Evolutionary conservation across 1,140 invertebrate species (phyloP).

Genomic region (Drosophila dunni): DNA sequence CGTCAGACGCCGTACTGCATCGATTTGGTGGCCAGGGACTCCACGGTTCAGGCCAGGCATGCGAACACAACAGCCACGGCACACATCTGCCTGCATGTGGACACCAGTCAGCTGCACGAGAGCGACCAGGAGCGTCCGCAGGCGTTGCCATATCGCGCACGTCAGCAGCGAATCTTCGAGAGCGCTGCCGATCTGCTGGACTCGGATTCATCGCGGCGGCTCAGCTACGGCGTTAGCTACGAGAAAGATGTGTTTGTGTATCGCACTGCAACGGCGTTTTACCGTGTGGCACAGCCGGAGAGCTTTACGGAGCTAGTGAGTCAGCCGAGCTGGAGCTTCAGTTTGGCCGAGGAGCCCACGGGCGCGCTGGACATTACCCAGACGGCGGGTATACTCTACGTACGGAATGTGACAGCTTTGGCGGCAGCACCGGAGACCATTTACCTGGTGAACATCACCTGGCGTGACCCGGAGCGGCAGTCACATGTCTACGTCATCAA

Average conservation of each 20-base stretch:
- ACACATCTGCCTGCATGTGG: slow-evolving; percentile 65
- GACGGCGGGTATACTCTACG: slow-evolving; percentile 86
- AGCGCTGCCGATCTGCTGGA: slow-evolving; percentile 42
- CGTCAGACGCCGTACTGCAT: slow-evolving; percentile 69
- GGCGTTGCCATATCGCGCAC: slow-evolving; percentile 53
- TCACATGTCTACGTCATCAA: slow-evolving; percentile 77
- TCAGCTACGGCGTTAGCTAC: slow-evolving; percentile 48
- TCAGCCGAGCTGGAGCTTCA: slow-evolving; percentile 58
- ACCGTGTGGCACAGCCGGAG: slow-evolving; percentile 84
- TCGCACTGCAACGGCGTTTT: slow-evolving; percentile 81
- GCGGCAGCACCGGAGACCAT: slow-evolving; percentile 77
- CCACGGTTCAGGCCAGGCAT: slow-evolving; percentile 49
- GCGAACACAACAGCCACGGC: slow-evolving; percentile 57
- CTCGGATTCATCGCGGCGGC: neutral
- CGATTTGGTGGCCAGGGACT: slow-evolving; percentile 65
- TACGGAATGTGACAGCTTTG: slow-evolving; percentile 84
- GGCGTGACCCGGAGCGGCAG: slow-evolving; percentile 83
- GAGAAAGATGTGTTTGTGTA: slow-evolving; percentile 79
- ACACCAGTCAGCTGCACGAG: slow-evolving; percentile 62
- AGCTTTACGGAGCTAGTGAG: slow-evolving; percentile 54
- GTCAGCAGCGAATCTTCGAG: slow-evolving; percentile 61
- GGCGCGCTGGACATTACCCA: slow-evolving; percentile 86
- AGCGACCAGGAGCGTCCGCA: slow-evolving; percentile 58
- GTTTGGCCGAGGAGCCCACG: slow-evolving; percentile 66
- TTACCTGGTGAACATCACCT: slow-evolving; percentile 84